Percentiles rank a stretch among this genome's conserved stretches.
phyloP scores from a whole-genome alignment of 2,888 invertebrate species.

The Meteorus colon region DNA sequence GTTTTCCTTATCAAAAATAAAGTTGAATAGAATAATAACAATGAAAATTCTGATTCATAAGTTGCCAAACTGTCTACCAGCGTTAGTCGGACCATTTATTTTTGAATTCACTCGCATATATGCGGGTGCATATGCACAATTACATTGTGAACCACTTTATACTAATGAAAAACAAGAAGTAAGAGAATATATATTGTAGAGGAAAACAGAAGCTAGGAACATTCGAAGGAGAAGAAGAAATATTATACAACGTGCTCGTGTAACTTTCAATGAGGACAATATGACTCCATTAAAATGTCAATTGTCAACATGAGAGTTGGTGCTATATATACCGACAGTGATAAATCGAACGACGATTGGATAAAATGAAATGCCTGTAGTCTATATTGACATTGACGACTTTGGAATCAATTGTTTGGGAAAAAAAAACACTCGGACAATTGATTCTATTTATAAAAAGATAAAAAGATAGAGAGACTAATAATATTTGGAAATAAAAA shows the following conservation, averaged over 20 bases:
- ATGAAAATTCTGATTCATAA: background rate
- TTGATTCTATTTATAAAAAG: slow-evolving; percentile 16
- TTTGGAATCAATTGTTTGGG: slow-evolving; percentile 20
- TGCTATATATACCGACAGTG: slow-evolving; percentile 34
- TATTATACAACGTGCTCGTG: slow-evolving; percentile 44
- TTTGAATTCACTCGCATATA: slow-evolving; percentile 27
- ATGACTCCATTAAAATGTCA: slow-evolving; percentile 43
- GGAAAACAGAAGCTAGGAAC: slow-evolving; percentile 11
- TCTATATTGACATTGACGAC: slow-evolving; percentile 2
- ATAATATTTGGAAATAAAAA: slow-evolving; percentile 12
- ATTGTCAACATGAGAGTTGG: slow-evolving; percentile 40
- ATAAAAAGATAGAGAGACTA: background rate
- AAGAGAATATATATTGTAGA: background rate
- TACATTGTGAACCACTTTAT: slow-evolving; percentile 48
- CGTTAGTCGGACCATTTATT: slow-evolving; percentile 29
- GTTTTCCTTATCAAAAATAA: background rate
- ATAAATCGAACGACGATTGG: slow-evolving; percentile 37
- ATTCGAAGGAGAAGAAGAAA: slow-evolving; percentile 21
- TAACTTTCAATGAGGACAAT: slow-evolving; percentile 35
- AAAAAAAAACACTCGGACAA: slow-evolving; percentile 28
- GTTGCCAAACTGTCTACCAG: slow-evolving; percentile 55
- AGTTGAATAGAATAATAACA: slow-evolving; percentile 4
- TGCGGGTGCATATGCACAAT: background rate
- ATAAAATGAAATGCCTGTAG: slow-evolving; percentile 14
- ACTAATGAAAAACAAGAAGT: slow-evolving; percentile 40